Evolutionary conservation across 2,113 vertebrate genomes (phyloP).

Genomic region (Tonatia bakeri): DNA sequence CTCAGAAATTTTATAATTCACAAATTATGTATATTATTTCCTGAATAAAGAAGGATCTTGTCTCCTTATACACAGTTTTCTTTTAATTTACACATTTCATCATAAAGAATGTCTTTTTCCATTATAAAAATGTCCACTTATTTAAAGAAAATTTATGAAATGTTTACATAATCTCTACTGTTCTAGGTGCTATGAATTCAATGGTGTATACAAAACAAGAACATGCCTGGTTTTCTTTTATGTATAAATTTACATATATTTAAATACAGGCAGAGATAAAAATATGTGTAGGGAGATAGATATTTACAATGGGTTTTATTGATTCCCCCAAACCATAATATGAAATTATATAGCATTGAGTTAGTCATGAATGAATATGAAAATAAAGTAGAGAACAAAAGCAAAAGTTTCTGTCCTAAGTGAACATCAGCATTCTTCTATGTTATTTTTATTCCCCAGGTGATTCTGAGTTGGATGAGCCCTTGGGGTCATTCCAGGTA

Average conservation of each 20-base stretch:
- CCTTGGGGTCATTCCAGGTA: conserved; percentile 72
- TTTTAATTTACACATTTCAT: not conserved
- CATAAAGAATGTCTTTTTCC: not conserved
- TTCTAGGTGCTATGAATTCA: not conserved
- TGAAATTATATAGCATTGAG: not conserved
- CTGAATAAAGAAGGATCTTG: not conserved
- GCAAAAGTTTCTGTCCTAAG: not conserved
- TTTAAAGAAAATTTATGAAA: not conserved
- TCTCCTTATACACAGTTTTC: not conserved
- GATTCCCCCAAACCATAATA: not conserved
- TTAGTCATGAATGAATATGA: not conserved
- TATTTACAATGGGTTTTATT: conserved; percentile 11
- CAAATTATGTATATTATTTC: not conserved
- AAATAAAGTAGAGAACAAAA: not conserved
- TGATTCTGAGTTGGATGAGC: conserved; percentile 53
- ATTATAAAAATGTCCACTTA: not conserved
- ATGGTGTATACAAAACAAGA: not conserved
- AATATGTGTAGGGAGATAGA: not conserved
- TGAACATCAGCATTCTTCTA: conserved; percentile 74
- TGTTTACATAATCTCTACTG: not conserved
- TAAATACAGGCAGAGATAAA: not conserved
- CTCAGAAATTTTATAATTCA: not conserved
- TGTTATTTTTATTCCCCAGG: conserved; percentile 51
- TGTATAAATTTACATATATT: not conserved
- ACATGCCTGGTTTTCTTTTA: not conserved